phyloP scores from a whole-genome alignment of 2,888 invertebrate species.

The Embidobia sp. region DNA sequence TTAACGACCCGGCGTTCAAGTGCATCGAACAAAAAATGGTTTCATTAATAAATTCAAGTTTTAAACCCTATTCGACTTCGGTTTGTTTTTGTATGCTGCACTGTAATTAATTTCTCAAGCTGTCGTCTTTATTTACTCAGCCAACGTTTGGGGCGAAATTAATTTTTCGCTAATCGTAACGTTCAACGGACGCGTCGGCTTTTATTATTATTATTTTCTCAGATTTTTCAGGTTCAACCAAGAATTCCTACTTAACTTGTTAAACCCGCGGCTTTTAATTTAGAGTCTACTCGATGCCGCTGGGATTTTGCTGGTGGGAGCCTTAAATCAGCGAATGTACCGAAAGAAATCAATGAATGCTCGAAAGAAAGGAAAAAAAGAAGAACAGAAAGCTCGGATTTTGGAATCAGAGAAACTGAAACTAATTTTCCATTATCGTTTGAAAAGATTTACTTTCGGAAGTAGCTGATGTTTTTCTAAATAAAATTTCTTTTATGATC shows the following conservation, averaged over 20 bases:
- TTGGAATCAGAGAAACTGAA: background rate
- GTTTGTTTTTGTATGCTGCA: too few species aligned
- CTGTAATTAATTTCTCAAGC: too few species aligned
- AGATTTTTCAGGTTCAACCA: background rate
- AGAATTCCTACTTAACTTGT: background rate
- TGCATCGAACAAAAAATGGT: too few species aligned
- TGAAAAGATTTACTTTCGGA: background rate
- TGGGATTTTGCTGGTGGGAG: constrained; percentile 3
- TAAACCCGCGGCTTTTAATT: constrained; percentile 18
- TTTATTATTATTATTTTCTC: background rate
- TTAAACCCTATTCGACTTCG: too few species aligned
- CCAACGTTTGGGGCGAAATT: too few species aligned
- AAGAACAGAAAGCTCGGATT: constrained; percentile 5
- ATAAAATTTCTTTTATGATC: background rate
- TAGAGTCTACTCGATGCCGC: constrained; percentile 4
- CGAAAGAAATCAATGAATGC: constrained; percentile 19
- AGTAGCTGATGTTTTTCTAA: constrained; percentile 1
- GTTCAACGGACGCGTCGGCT: background rate
- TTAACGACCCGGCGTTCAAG: background rate
- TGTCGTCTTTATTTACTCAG: too few species aligned
- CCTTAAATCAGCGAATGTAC: constrained; percentile 4
- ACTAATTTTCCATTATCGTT: background rate
- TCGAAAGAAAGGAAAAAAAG: background rate
- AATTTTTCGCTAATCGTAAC: background rate
- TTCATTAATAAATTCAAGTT: too few species aligned